phyloP scores from a whole-genome alignment of 2,797 vertebrate species.

The Sciurus vulgaris region DNA sequence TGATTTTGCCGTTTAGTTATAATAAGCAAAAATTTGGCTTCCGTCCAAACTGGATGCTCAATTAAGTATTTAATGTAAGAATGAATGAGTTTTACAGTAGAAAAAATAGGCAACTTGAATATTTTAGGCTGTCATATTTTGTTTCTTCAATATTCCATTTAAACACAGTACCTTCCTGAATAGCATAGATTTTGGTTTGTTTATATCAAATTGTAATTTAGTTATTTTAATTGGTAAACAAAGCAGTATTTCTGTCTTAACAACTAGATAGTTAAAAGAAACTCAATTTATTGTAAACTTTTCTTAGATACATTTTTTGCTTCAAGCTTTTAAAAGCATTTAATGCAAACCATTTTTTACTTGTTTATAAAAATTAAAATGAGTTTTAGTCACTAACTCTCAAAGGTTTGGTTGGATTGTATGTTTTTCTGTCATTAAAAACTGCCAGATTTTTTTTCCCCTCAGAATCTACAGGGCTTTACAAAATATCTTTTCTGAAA shows the following conservation, averaged over 20 bases:
- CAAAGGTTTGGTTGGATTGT: constrained; percentile 16
- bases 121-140: constrained; percentile 48
- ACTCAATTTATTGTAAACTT: constrained; percentile 50
- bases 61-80: constrained; percentile 33
- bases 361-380: constrained; percentile 57
- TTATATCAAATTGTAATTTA: constrained; percentile 12
- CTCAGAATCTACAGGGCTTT: background rate
- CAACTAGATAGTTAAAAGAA: constrained; percentile 34
- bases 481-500: constrained; percentile 12
- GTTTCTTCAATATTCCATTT: background rate
- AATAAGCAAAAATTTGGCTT: constrained; percentile 47
- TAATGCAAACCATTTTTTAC: constrained; percentile 33
- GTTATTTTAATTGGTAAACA: background rate
- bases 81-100: background rate
- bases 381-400: constrained; percentile 42
- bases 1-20: constrained; percentile 50
- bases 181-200: constrained; percentile 22
- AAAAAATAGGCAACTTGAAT: constrained; percentile 49
- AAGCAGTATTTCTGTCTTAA: constrained; percentile 44
- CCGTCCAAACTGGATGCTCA: background rate
- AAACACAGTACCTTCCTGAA: background rate
- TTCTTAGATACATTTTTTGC: constrained; percentile 36
- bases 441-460: background rate
- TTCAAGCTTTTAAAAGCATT: background rate
- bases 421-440: constrained; percentile 37